Conservation (phyloP, 2,797 vertebrate species). For the Ciconia nigra region DNA sequence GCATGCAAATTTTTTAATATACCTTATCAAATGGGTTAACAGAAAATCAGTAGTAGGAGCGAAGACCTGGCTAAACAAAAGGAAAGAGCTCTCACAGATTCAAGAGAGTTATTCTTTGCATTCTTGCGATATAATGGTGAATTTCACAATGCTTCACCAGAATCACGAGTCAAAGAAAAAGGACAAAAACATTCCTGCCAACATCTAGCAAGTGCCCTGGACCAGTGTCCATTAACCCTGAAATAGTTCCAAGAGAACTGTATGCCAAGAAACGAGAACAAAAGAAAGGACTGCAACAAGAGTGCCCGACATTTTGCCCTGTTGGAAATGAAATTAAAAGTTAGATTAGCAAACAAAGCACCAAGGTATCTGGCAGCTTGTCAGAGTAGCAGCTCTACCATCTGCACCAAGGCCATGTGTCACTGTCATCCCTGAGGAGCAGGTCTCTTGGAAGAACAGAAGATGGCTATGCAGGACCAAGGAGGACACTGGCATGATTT, state of each 20-base stretch:
- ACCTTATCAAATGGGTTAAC: background rate
- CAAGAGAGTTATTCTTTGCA: background rate
- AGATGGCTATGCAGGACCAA: constrained; percentile 33
- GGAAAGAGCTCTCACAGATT: background rate
- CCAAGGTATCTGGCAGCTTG: constrained; percentile 42
- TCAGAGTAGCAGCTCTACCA: constrained; percentile 16
- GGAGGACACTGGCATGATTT: constrained; percentile 26
- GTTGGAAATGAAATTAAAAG: constrained; percentile 32
- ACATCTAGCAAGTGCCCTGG: background rate
- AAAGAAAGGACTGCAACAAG: background rate
- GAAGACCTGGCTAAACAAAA: background rate
- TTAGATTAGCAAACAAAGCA: constrained; percentile 49
- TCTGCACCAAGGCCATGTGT: constrained; percentile 53
- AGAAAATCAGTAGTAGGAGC: background rate
- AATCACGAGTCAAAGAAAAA: background rate
- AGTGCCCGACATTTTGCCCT: background rate
- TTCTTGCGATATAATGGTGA: background rate
- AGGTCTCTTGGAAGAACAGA: constrained; percentile 27
- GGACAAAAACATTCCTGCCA: constrained; percentile 9
- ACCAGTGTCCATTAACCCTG: constrained; percentile 24
- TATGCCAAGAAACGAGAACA: constrained; percentile 31
- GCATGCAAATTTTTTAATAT: background rate
- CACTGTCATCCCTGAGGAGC: constrained; percentile 15
- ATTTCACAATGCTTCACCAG: background rate
- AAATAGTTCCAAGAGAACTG: background rate